Percentiles rank a stretch among this genome's conserved stretches.
phyloP scores from a whole-genome alignment of 2,113 vertebrate species.

The Hiodon tergisus region DNA sequence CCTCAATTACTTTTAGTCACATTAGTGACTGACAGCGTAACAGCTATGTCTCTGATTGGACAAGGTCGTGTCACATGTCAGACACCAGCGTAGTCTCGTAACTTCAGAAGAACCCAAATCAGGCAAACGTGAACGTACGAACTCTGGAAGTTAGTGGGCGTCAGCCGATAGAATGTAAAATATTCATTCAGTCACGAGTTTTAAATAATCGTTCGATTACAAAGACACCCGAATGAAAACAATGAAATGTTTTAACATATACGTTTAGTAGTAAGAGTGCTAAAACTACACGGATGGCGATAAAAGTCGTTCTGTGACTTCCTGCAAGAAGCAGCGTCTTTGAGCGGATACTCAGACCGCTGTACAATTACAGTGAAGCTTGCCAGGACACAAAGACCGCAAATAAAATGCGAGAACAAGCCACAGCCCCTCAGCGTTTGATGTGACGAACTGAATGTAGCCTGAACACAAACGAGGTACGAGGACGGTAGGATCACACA shows the following conservation, averaged over 20 bases:
- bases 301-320: no score
- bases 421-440: not conserved
- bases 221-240: not conserved
- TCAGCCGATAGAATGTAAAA: not conserved
- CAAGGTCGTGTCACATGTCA: slow-evolving; percentile 55
- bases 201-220: not conserved
- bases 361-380: no score
- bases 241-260: not conserved
- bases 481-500: no score
- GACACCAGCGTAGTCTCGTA: not conserved
- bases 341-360: no score
- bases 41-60: slow-evolving; percentile 61
- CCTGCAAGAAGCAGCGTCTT: no score
- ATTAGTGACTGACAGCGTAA: slow-evolving; percentile 78
- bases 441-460: not conserved
- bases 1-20: slow-evolving; percentile 80
- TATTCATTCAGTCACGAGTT: not conserved
- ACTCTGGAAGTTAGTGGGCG: not conserved
- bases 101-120: not conserved
- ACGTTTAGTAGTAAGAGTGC: not conserved
- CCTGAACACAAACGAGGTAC: no score
- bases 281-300: not conserved
- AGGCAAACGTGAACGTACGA: not conserved
- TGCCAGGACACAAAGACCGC: no score
- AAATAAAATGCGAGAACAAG: not conserved